These are phyloP conservation scores for Chionomys nivalis DNA, from an alignment of 2,113 vertebrate genomes.

Conservation along the genomic window DNA sequence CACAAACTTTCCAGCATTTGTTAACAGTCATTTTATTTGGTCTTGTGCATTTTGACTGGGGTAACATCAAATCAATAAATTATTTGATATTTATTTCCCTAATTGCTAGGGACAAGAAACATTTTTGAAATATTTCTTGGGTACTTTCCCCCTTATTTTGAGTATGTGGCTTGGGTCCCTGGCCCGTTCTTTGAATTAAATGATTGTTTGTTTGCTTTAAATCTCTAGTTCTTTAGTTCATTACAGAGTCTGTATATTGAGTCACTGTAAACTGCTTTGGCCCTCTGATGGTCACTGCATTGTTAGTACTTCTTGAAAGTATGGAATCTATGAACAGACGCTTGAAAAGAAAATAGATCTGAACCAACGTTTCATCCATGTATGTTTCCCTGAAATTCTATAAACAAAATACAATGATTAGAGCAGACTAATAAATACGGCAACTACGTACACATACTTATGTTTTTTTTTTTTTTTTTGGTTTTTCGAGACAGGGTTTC, in stretches of 20 bases:
- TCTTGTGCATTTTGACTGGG: neutral
- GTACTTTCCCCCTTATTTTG: neutral
- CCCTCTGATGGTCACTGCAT: neutral
- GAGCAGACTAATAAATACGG: neutral
- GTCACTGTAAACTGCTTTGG: neutral
- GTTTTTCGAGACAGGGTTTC: too few species aligned
- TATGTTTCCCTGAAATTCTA: constrained; percentile 10
- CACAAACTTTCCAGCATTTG: neutral
- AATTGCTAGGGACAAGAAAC: neutral
- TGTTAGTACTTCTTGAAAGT: neutral
- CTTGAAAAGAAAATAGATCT: neutral
- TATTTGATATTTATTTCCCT: neutral
- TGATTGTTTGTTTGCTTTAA: neutral
- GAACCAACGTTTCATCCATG: neutral
- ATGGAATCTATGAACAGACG: neutral
- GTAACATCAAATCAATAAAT: neutral
- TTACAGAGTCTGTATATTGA: neutral
- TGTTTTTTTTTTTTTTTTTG: too few species aligned
- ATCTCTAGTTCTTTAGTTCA: neutral
- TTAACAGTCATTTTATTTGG: neutral
- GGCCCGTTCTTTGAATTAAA: neutral
- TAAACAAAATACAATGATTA: neutral
- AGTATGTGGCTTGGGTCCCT: accelerated
- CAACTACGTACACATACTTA: neutral
- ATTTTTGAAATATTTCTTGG: neutral